Base-by-base conservation (phyloP, 1,140 invertebrate genomes). In the Samia ricini region DNA sequence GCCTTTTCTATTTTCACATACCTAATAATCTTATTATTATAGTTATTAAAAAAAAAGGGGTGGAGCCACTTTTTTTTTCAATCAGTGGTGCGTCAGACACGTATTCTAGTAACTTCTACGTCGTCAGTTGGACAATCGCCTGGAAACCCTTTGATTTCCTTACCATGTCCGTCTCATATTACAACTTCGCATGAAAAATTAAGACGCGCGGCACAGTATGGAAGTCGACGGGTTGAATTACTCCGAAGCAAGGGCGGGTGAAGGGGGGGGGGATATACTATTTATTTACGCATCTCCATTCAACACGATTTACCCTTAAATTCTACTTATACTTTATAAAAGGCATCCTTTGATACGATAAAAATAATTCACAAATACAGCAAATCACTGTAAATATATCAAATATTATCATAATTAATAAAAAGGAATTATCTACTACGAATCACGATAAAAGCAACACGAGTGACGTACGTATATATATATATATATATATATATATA, bases 311-410 rank as follows among this genome's bases (percentile, higher is more conserved):
- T 61, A n/a, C n/a, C n/a, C 57, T 83, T 88, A 85, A 86, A 66
- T 75, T 69, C 83, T 89, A 87, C 84, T 87, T 89, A 89, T 73
- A 79, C 68, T 69, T 81, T 86, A 83, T 81, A 86, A 85, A 89
- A 89, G 86, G 86, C 84, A 89, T 86, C 83, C 66, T 74, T 87
- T 83, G 77, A 80, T 82, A 76, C 71, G 71, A 81, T 77, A 59
- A 71, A 77, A 72, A 81, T 76, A 65, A 81, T 75, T 71, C 57
- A n/a, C n/a, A 66, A 76, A 75, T 70, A 72, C 70, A 73, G 85
- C 83, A 83, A 82, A 81, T 77, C 59, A 77, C 63, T 69, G 60
- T 69, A 63, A 81, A 75, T 68, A 59, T 60, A n/a, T n/a, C n/a
- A n/a, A n/a, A n/a, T n/a, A n/a, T n/a, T n/a, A n/a, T n/a, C n/a